Evolutionary conservation across 2,888 invertebrate genomes (phyloP), one percentile per base, ranked within the genome.

Genomic region (Iphiclides podalirius): DNA sequence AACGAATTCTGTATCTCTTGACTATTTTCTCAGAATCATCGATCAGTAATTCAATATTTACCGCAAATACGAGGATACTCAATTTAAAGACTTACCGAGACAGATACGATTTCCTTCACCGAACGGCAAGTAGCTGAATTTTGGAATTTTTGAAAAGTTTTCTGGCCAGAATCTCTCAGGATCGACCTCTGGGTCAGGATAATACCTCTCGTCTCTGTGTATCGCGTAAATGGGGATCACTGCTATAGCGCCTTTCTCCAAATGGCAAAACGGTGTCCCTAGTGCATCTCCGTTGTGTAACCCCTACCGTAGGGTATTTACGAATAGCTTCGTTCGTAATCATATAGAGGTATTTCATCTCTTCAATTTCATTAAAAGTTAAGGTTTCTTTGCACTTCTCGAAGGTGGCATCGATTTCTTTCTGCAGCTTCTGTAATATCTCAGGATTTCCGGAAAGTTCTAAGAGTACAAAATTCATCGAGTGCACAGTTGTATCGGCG

Each of bases 61-160:
- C n/a, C n/a, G n/a, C n/a, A n/a, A n/a, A n/a, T n/a, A n/a, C n/a
- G n/a, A n/a, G n/a, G n/a, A n/a, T n/a, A n/a, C n/a, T n/a, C n/a
- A n/a, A n/a, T n/a, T n/a, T n/a, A n/a, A n/a, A n/a, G n/a, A n/a
- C 76, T 75, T 64, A 89, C 90, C 90, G 41, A 90, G 73, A 58
- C 90, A 90, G 56, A 77, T 76, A 23, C 90, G 70, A 34, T 87
- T 85, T 35, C 90, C 90, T 60, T 83, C 88, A 7, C 90, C 90
- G 65, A 90, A 90, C 4, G 89, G 85, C 50, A 90, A 57, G 60
- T 75, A 89, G 14, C 72, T 72, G 56, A 67, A 85, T 33, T 79
- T 80, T 1, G 66, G 56, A 31, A 67, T 59, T 15, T 68, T 60
- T 1, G 56, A 48, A 1, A 46, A 31, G 45, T 64, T 65, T 31